These are phyloP conservation scores for Triops cancriformis DNA, from an alignment of 1,140 invertebrate species.

Conservation along the genomic window DNA sequence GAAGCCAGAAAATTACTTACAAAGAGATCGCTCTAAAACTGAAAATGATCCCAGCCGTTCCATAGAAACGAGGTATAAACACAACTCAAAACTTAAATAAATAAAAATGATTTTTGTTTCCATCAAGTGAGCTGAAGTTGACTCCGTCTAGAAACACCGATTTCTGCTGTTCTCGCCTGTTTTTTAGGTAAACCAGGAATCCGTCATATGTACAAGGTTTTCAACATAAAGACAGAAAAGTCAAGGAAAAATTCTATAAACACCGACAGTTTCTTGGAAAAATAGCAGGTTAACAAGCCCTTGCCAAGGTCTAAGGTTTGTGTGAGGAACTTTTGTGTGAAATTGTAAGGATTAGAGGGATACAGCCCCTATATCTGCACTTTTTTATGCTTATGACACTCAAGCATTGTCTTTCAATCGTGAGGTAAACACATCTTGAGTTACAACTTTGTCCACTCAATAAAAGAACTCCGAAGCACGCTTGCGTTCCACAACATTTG, in stretches of 20 bases:
- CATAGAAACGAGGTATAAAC: neutral
- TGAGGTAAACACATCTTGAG: neutral
- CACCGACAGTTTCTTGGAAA: neutral
- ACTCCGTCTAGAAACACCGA: neutral
- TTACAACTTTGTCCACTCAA: neutral
- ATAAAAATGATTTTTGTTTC: neutral
- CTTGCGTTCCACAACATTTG: neutral
- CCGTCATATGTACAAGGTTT: neutral
- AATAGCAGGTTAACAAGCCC: constrained; percentile 9
- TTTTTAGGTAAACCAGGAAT: neutral
- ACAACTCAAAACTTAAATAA: neutral
- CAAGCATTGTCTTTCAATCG: neutral
- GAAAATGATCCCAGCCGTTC: neutral
- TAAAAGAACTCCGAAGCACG: neutral
- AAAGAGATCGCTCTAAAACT: neutral
- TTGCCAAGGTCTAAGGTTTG: constrained; percentile 13
- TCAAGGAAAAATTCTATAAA: neutral
- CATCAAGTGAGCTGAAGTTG: neutral
- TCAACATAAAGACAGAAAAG: neutral
- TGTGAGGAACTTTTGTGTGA: constrained; percentile 13
- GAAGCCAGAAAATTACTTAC: neutral
- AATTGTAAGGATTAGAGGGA: constrained; percentile 14
- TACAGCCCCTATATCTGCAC: neutral
- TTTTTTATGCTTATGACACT: neutral
- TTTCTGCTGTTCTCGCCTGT: neutral